Evolutionary conservation across 2,888 invertebrate genomes (phyloP).

Genomic region (Sphecodes monilicornis): DNA sequence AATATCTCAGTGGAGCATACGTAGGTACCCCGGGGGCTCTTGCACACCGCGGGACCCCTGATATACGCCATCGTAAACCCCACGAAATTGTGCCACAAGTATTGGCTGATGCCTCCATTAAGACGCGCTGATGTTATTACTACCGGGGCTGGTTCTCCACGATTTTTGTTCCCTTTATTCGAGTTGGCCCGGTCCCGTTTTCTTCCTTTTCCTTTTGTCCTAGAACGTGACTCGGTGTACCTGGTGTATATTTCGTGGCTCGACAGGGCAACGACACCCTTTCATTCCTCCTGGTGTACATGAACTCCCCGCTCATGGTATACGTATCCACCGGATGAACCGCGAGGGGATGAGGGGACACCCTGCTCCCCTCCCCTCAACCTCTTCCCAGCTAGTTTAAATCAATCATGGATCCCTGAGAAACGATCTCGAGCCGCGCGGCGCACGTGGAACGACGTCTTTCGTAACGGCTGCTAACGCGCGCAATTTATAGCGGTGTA

Average conservation of each 20-base stretch:
- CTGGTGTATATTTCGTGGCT: constrained; percentile 53
- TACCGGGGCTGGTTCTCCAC: constrained; percentile 51
- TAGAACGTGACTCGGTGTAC: constrained; percentile 58
- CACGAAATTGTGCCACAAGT: constrained; percentile 78
- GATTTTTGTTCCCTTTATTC: constrained; percentile 60
- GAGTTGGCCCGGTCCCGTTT: constrained; percentile 51
- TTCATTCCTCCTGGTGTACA: constrained; percentile 27
- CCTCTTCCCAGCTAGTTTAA: constrained; percentile 65
- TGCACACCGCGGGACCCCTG: constrained; percentile 72
- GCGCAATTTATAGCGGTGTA: constrained; percentile 63
- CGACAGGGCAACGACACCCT: constrained; percentile 47
- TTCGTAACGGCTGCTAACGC: constrained; percentile 58
- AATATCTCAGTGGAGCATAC: constrained; percentile 64
- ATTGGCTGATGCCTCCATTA: constrained; percentile 79
- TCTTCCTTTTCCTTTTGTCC: constrained; percentile 18
- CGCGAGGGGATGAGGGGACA: constrained; percentile 29
- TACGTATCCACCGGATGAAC: constrained; percentile 20
- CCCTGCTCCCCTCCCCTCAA: constrained; percentile 24
- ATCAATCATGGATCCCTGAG: constrained; percentile 73
- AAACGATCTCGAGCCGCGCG: constrained; percentile 64
- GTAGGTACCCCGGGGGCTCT: constrained; percentile 70
- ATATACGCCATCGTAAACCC: constrained; percentile 80
- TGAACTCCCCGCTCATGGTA: not conserved
- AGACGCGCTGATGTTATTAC: constrained; percentile 73
- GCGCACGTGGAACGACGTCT: constrained; percentile 39